A percentile compares a stretch with the other conserved stretches of the same genome.
phyloP scores from a whole-genome alignment of 2,888 invertebrate species.

The Pheosia tremula region DNA sequence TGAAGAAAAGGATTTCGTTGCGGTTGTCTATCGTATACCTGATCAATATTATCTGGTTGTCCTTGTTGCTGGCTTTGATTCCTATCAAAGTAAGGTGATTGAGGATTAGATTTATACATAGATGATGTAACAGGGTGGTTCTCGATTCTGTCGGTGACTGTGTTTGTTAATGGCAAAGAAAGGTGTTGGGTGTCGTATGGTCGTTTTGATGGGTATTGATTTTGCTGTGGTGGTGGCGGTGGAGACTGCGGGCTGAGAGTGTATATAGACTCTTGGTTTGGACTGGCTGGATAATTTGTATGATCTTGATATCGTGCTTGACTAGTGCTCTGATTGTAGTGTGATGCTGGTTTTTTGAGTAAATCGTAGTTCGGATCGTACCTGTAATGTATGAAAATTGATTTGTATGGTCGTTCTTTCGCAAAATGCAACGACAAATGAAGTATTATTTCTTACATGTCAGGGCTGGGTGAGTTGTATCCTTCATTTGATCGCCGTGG shows the following conservation, averaged over 20 bases:
- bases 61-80: conserved; percentile 60
- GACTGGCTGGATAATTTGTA: conserved; percentile 66
- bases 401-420: conserved; percentile 10
- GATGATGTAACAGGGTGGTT: conserved; percentile 67
- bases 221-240: conserved; percentile 66
- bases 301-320: conserved; percentile 73
- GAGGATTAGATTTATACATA: conserved; percentile 73
- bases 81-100: conserved; percentile 82
- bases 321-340: conserved; percentile 75
- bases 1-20: conserved; percentile 73
- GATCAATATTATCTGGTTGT: conserved; percentile 57
- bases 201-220: conserved; percentile 68
- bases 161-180: conserved; percentile 75
- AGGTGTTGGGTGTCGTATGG: conserved; percentile 77
- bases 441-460: conserved; percentile 72
- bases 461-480: conserved; percentile 90
- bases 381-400: conserved; percentile 62
- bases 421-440: background rate
- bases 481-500: conserved; percentile 92
- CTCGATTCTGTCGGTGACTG: conserved; percentile 69
- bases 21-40: conserved; percentile 65
- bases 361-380: conserved; percentile 83
- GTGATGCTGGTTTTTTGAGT: conserved; percentile 81
- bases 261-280: conserved; percentile 79
- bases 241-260: conserved; percentile 78